A percentile compares a stretch with the other conserved stretches of the same genome.
phyloP scores from a whole-genome alignment of 2,113 vertebrate species.

The Salvelinus alpinus region DNA sequence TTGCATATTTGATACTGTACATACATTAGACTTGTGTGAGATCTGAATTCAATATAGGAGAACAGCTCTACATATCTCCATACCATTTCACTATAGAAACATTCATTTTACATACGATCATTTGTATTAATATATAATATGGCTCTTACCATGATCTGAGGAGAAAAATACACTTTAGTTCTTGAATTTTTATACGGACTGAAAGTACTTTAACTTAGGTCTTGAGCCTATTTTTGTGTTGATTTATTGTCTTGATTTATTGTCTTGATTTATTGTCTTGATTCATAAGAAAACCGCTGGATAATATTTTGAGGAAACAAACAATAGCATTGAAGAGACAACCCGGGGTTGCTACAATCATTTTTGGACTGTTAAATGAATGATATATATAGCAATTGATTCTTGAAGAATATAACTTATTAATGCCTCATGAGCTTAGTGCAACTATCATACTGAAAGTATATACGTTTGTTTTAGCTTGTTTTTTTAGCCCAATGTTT shows the following conservation, averaged over 20 bases:
- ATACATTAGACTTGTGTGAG: background rate
- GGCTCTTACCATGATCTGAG: background rate
- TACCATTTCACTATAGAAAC: background rate
- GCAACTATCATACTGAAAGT: too few species aligned
- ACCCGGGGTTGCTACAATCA: too few species aligned
- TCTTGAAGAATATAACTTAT: too few species aligned
- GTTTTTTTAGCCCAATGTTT: too few species aligned
- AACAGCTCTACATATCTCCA: background rate
- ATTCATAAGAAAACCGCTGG: too few species aligned
- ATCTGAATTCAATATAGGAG: background rate
- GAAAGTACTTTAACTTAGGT: background rate
- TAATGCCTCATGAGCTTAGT: too few species aligned
- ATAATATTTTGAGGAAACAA: too few species aligned
- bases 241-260: background rate
- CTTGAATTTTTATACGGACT: background rate
- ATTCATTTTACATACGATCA: background rate
- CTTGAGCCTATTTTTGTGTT: background rate
- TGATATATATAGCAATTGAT: too few species aligned
- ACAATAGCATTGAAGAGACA: too few species aligned
- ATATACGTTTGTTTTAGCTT: too few species aligned
- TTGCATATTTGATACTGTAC: slow-evolving; percentile 2
- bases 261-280: background rate
- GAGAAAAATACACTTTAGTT: background rate
- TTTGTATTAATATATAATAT: background rate
- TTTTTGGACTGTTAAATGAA: too few species aligned